Evolutionary conservation across 2,113 vertebrate species (phyloP).

Genomic region (Ictidomys tridecemlineatus): DNA sequence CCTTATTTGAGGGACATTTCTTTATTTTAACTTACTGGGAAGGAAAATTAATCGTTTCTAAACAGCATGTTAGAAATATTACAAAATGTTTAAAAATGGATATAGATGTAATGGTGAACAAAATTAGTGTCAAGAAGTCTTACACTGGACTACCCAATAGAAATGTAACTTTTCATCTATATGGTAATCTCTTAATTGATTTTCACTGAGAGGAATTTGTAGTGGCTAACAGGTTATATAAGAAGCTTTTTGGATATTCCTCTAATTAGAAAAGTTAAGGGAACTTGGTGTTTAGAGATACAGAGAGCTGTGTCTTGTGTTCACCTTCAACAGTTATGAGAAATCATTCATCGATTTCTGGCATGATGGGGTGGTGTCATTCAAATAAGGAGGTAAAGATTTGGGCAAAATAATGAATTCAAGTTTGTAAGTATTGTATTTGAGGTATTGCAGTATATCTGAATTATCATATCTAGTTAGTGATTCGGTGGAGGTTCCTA

Average conservation of each 20-base stretch:
- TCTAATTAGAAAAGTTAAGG: background rate
- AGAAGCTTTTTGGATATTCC: background rate
- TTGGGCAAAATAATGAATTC: background rate
- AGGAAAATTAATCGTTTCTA: background rate
- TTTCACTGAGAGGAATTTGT: background rate
- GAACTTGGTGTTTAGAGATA: background rate
- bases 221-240: background rate
- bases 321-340: background rate
- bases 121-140: background rate
- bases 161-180: constrained; percentile 12
- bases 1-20: background rate
- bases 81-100: background rate
- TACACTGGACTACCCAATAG: background rate
- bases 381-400: background rate
- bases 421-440: background rate
- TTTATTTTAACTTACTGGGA: background rate
- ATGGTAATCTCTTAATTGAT: background rate
- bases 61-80: background rate
- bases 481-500: rapidly evolving
- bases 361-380: background rate
- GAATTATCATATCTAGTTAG: background rate
- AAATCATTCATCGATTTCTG: background rate
- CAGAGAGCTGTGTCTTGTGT: background rate
- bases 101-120: background rate
- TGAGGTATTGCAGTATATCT: background rate